Base-by-base conservation (phyloP, 1,140 invertebrate species). In the Drosophila ambigua region DNA sequence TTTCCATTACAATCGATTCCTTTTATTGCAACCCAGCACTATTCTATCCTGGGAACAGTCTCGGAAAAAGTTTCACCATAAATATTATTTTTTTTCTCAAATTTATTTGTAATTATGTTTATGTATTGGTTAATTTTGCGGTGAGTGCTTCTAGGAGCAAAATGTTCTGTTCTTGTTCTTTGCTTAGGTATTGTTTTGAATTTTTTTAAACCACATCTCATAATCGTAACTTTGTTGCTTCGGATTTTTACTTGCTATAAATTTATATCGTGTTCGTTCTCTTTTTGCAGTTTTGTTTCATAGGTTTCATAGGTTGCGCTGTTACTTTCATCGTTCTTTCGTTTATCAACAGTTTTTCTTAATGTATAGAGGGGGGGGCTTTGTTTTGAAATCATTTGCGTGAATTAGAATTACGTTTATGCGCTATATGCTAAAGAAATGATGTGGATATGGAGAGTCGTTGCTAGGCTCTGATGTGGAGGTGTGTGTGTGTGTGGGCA, bases 51-150 rank as follows among this genome's bases (percentile, higher is more conserved):
- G 11, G 4, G 4, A 39, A 39, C 11, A 13, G 11, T 2, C 4
- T 11, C 35, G 31, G 46, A 20, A 4, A 41, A 0, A 35, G 4
- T 23, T n/a, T 2, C 9, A 23, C 15, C 7, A 8, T 4, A 23
- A 46, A n/a, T 55, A 20, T 20, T 20, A 16, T 48, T 44, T 55
- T 24, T 55, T 50, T 61, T 72, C 62, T 78, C 41, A 72, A 84
- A 84, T 90, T 74, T 90, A 88, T 90, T 91, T 82, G 82, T 84
- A 89, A 83, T 91, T 88, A 91, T 83, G 69, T 83, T 91, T 91
- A 91, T 91, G 85, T 91, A 91, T 91, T 91, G 89, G 74, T 90
- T 91, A 91, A 90, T 91, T 91, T 91, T 83, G 80, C 79, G 72
- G 72, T 91, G 80, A 91, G 89, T 91, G 89, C 89, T 85, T 91